These are phyloP conservation scores for Heliconius erato DNA, from an alignment of 2,888 invertebrate species.

Conservation along the genomic window DNA sequence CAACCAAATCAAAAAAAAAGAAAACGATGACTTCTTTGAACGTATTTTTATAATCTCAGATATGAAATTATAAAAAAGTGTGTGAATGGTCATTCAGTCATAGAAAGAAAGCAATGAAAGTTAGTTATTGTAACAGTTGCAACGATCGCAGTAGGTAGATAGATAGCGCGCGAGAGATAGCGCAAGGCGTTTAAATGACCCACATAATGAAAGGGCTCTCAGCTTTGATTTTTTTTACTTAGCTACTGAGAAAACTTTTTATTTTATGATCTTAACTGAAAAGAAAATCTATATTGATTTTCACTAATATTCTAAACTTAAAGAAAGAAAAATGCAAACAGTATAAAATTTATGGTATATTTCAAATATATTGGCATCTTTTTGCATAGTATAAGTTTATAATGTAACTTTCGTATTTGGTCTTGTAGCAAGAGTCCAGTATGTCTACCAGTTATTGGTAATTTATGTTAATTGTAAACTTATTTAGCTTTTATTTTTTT, in stretches of 20 bases:
- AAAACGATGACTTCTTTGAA: not conserved
- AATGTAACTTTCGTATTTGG: not conserved
- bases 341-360: not conserved
- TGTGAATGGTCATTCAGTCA: conserved; percentile 28
- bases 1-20: too few species aligned
- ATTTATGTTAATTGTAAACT: not conserved
- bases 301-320: not conserved
- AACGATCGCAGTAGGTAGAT: conserved; percentile 33
- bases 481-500: too few species aligned
- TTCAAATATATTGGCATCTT: not conserved
- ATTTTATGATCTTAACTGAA: too few species aligned
- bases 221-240: not conserved
- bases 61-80: not conserved
- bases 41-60: not conserved
- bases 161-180: conserved; percentile 34
- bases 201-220: conserved; percentile 29
- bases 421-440: not conserved
- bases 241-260: not conserved
- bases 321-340: not conserved
- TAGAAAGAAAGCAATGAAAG: conserved; percentile 41
- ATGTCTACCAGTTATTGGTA: not conserved
- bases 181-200: conserved; percentile 42
- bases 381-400: not conserved
- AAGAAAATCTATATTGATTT: too few species aligned
- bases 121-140: conserved; percentile 36